phyloP scores from a whole-genome alignment of 64 coral and sea anemone species.

The Stichodactyla helianthus region DNA sequence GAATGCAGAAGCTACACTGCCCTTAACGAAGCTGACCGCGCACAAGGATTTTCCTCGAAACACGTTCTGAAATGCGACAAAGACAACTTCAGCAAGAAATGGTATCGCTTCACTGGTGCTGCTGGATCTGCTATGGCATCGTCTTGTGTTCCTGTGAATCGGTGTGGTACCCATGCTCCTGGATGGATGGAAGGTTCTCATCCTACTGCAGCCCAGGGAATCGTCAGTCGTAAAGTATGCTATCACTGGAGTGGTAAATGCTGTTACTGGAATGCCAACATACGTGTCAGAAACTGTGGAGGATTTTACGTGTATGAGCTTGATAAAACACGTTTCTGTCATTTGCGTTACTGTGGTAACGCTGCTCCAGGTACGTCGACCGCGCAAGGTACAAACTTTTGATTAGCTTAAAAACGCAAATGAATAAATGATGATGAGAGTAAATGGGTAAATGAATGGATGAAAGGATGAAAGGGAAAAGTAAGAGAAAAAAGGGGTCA shows the following conservation, averaged over 20 bases:
- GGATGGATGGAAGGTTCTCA: conserved; percentile 62
- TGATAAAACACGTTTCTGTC: conserved; percentile 14
- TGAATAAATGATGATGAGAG: conserved; percentile 36
- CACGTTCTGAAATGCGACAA: conserved; percentile 22
- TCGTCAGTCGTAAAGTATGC: too few species aligned
- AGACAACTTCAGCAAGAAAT: conserved; percentile 8
- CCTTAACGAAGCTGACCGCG: conserved; percentile 1
- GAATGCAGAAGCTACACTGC: conserved; percentile 3
- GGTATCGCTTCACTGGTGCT: conserved; percentile 64
- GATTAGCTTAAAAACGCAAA: too few species aligned
- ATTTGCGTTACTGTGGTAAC: conserved; percentile 61
- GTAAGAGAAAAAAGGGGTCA: too few species aligned
- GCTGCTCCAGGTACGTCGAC: conserved; percentile 19
- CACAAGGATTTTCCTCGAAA: not conserved
- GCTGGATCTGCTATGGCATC: conserved; percentile 45
- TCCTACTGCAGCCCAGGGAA: conserved; percentile 6
- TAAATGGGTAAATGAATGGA: not conserved
- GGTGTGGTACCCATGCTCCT: conserved; percentile 48
- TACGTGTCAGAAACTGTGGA: conserved; percentile 58
- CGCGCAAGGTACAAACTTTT: not conserved
- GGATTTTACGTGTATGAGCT: conserved; percentile 60
- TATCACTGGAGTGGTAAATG: conserved; percentile 43
- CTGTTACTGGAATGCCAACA: conserved; percentile 42
- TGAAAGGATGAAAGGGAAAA: not conserved
- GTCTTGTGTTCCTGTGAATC: conserved; percentile 20